These are phyloP conservation scores for Drosophila punjabiensis DNA, from an alignment of 1,140 invertebrate species.

Conservation along the genomic window DNA sequence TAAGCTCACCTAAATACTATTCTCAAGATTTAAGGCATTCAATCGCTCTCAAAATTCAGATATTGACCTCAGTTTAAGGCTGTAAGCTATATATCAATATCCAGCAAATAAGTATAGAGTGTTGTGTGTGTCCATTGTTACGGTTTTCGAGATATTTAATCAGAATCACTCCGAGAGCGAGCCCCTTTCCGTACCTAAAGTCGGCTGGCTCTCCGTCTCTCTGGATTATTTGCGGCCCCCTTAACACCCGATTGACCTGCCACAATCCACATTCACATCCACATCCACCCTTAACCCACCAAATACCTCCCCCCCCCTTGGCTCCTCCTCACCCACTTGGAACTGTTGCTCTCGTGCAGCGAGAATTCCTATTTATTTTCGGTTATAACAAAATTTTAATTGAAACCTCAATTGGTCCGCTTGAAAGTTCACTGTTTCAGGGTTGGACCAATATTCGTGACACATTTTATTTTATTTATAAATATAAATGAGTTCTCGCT, in stretches of 20 bases:
- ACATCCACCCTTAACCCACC: neutral
- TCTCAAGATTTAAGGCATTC: neutral
- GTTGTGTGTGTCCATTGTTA: neutral
- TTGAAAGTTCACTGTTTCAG: constrained; percentile 29
- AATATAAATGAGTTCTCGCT: constrained; percentile 21
- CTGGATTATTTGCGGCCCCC: neutral
- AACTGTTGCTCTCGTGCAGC: constrained; percentile 51
- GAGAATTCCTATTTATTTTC: constrained; percentile 43
- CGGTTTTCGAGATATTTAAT: neutral
- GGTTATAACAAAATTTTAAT: constrained; percentile 39
- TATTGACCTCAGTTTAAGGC: neutral
- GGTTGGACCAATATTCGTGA: constrained; percentile 31
- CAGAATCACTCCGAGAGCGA: neutral
- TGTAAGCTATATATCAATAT: neutral
- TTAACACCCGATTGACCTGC: constrained; percentile 21
- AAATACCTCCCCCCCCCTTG: neutral
- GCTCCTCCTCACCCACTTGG: constrained; percentile 12
- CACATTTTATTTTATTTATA: constrained; percentile 53
- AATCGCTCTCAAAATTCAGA: neutral
- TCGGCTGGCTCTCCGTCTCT: constrained; percentile 4
- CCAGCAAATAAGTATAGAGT: neutral
- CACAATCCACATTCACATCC: neutral
- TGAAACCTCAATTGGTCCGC: constrained; percentile 39
- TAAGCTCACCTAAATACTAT: neutral
- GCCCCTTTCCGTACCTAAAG: neutral